These are phyloP conservation scores for Crossocerus cetratus DNA, from an alignment of 2,888 invertebrate genomes.

Conservation along the genomic window DNA sequence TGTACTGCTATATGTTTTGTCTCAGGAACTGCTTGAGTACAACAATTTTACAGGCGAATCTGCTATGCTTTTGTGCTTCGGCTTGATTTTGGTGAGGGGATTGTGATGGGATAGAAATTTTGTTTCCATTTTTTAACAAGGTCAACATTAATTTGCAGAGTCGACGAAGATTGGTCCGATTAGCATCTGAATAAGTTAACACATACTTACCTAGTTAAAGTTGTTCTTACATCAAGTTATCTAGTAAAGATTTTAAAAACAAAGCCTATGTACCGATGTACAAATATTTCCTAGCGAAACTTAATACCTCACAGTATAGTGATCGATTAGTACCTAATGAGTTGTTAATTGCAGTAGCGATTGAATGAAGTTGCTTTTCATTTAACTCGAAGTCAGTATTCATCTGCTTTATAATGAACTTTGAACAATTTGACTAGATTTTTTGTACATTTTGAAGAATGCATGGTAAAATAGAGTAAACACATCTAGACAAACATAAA, in stretches of 20 bases:
- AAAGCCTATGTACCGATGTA: constrained; percentile 3
- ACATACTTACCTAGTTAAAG: constrained; percentile 30
- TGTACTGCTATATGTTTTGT: constrained; percentile 3
- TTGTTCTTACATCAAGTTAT: constrained; percentile 20
- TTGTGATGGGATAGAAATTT: constrained; percentile 11
- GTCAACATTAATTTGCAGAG: constrained; percentile 63
- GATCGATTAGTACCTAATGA: too few relatives aligned
- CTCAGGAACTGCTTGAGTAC: background rate
- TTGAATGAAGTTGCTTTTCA: too few relatives aligned
- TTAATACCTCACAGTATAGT: too few relatives aligned
- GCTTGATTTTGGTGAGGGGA: constrained; percentile 52
- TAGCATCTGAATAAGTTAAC: constrained; percentile 21
- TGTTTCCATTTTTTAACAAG: constrained; percentile 25
- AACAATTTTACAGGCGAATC: constrained; percentile 3
- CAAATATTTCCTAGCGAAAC: constrained; percentile 6
- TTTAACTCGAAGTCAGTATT: too few relatives aligned
- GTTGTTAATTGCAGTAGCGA: too few relatives aligned
- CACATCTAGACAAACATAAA: too few relatives aligned
- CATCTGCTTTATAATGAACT: too few relatives aligned
- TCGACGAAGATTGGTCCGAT: constrained; percentile 64
- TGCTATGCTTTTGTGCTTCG: constrained; percentile 42
- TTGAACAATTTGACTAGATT: too few relatives aligned
- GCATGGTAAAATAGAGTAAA: too few relatives aligned
- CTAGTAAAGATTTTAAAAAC: constrained; percentile 7
- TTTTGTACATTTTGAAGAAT: too few relatives aligned